Evolutionary conservation across 2,797 vertebrate genomes (phyloP), one percentile per base, ranked within the genome.

Genomic region (Muraenolepis orangiensis): DNA sequence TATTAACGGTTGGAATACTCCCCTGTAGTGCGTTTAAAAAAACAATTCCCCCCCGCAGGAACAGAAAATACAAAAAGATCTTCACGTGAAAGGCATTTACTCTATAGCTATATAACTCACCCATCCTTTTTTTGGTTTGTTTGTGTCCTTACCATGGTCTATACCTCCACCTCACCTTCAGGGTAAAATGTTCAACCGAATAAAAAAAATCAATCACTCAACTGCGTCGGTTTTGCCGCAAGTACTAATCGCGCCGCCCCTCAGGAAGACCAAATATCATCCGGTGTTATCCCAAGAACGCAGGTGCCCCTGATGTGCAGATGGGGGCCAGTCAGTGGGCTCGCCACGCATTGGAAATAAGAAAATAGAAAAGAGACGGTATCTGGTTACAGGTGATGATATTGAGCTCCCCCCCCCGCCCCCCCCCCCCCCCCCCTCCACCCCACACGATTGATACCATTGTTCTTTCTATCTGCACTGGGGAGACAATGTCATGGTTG

Each of bases 401-500:
- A 87, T 87, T 79, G 78, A 82, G 82, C 77, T 73, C 70, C 32
- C 42, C n/a, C n/a, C n/a, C n/a, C n/a, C n/a, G n/a, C n/a, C n/a
- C n/a, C n/a, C n/a, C n/a, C n/a, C n/a, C n/a, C n/a, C n/a, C n/a
- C n/a, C n/a, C n/a, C n/a, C n/a, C n/a, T n/a, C n/a, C 42, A 20
- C 18, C 42, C 16, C 42, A 23, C 13, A 57, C 83, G 91, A 89
- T 86, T 81, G 88, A 91, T 89, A 86, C 83, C 73, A 78, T 87
- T 87, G 80, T 76, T 84, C 82, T 88, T 76, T 82, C 74, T 57
- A 57, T 86, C 84, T 81, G 80, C 74, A 78, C 74, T 67, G 66
- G 79, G 85, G 83, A 93, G 88, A 86, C 91, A 91, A 93, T 94
- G 93, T 92, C 91, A 94, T 80, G 92, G 91, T 86, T 94, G 93